These are phyloP conservation scores for Sarotherodon lohbergeri DNA, from an alignment of 2,113 vertebrate species.

Conservation along the genomic window DNA sequence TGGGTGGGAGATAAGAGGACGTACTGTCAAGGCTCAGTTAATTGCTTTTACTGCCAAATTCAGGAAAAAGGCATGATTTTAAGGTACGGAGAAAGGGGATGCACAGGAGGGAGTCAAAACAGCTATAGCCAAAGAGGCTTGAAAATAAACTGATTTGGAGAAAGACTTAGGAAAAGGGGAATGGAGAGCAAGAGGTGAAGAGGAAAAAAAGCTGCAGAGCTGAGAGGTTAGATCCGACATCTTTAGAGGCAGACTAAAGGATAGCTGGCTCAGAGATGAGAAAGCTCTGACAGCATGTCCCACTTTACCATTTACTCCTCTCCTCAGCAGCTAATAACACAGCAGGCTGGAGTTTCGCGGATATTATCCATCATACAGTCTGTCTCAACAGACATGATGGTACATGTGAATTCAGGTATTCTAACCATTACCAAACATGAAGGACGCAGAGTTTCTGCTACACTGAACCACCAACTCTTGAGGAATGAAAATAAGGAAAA, in stretches of 20 bases:
- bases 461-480: not conserved
- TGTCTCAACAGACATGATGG: not conserved
- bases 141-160: not conserved
- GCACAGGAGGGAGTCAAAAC: not conserved
- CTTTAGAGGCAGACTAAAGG: not conserved
- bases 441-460: not conserved
- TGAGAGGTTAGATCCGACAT: not conserved
- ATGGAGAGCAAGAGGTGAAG: not conserved
- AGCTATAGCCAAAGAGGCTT: not conserved
- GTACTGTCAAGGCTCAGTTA: not conserved
- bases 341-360: not conserved
- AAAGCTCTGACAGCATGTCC: not conserved
- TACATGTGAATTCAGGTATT: not conserved
- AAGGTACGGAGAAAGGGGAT: not conserved
- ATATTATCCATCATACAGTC: not conserved
- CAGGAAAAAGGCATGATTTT: not conserved
- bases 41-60: not conserved
- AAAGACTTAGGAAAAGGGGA: not conserved
- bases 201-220: not conserved
- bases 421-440: not conserved
- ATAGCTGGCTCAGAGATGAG: not conserved
- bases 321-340: not conserved
- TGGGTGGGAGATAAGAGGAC: slow-evolving; percentile 10
- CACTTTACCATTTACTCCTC: not conserved
- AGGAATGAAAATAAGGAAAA: not conserved